A percentile compares a stretch with the other conserved stretches of the same genome.
Evolutionary conservation across 92 coral and sea anemone species (phyloP).

Genomic region (Epizoanthus ramosus): DNA sequence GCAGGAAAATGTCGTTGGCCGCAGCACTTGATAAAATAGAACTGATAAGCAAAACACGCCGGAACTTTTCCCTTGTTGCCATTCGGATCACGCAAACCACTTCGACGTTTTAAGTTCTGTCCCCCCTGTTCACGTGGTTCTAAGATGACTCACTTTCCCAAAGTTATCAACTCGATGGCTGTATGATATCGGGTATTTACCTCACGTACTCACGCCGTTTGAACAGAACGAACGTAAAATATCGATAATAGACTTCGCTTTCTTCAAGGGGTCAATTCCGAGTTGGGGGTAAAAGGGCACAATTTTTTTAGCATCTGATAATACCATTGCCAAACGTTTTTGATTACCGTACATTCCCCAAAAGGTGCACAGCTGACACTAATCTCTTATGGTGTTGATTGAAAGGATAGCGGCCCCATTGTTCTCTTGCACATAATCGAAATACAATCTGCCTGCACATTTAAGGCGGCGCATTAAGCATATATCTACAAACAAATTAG

Average conservation of each 20-base stretch:
- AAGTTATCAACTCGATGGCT: neutral
- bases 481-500: constrained; percentile 33
- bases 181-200: neutral
- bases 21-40: constrained; percentile 55
- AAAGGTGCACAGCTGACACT: constrained; percentile 27
- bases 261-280: constrained; percentile 23
- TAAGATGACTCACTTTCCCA: neutral
- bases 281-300: constrained; percentile 34
- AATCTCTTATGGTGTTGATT: constrained; percentile 7
- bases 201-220: neutral
- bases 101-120: neutral
- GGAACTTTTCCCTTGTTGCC: constrained; percentile 47
- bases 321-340: constrained; percentile 23
- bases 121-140: neutral
- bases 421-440: constrained; percentile 17
- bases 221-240: constrained; percentile 13
- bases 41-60: constrained; percentile 57
- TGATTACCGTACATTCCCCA: constrained; percentile 17
- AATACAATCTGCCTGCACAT: constrained; percentile 35
- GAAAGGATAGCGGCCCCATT: constrained; percentile 21
- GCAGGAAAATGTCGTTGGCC: constrained; percentile 27
- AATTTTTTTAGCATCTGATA: constrained; percentile 32
- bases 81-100: constrained; percentile 61
- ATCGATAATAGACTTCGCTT: neutral
- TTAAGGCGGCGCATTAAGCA: neutral